Conservation (phyloP, 2,797 vertebrate genomes). For the Acipenser oxyrinchus region DNA sequence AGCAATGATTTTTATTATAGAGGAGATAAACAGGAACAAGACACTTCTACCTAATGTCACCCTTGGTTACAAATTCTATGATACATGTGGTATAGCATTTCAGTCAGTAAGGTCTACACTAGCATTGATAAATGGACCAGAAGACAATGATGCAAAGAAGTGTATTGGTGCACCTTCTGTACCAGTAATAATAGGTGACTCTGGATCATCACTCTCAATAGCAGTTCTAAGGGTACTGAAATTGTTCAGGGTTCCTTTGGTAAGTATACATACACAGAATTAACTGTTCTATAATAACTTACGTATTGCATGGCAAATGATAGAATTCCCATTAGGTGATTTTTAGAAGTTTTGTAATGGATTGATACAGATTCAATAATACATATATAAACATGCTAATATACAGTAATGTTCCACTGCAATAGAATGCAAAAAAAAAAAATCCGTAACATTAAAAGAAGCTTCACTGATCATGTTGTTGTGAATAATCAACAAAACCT, state of each 20-base stretch:
- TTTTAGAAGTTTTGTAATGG: no score
- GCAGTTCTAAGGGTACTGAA: neutral
- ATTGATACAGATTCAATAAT: no score
- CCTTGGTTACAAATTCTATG: conserved; percentile 56
- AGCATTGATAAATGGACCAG: neutral
- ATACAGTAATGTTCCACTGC: no score
- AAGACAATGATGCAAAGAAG: neutral
- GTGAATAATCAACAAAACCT: no score
- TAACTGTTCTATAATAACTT: neutral
- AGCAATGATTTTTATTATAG: conserved; percentile 50
- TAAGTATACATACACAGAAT: neutral
- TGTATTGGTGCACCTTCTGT: neutral
- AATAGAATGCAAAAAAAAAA: no score
- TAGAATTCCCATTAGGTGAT: no score
- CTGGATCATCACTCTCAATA: conserved; percentile 1
- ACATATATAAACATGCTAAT: no score
- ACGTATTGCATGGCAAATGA: no score
- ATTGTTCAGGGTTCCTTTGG: conserved; percentile 3
- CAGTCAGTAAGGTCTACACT: neutral
- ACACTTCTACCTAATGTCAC: conserved; percentile 50
- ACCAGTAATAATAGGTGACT: neutral
- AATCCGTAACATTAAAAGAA: no score
- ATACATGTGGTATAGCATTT: conserved; percentile 42
- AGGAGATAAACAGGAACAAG: conserved; percentile 53
- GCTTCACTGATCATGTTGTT: no score